These are phyloP conservation scores for Psophia crepitans DNA, from an alignment of 2,113 vertebrate species.

Conservation along the genomic window DNA sequence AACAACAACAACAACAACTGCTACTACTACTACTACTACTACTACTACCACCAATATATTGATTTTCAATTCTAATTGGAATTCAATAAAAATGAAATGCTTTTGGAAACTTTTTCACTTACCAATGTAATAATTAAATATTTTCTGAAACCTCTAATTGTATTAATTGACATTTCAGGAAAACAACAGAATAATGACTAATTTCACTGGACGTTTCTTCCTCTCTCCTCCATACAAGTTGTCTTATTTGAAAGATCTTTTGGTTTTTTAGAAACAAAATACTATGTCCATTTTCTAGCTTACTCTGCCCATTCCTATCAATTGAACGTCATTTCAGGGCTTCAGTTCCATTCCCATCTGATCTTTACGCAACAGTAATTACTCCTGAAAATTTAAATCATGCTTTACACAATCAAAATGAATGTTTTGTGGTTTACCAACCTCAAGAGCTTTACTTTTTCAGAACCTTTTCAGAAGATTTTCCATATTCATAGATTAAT, in stretches of 20 bases:
- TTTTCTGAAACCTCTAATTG: not conserved
- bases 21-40: too few relatives aligned
- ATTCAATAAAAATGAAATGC: not conserved
- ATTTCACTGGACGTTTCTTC: not conserved
- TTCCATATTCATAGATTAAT: not conserved
- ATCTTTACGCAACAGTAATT: not conserved
- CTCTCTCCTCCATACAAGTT: not conserved
- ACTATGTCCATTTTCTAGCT: not conserved
- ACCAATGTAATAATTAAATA: not conserved
- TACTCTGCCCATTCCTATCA: not conserved
- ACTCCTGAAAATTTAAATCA: not conserved
- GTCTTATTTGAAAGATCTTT: not conserved
- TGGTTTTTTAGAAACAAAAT: not conserved
- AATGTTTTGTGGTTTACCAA: not conserved
- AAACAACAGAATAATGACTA: not conserved
- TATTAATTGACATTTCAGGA: not conserved
- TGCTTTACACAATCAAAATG: not conserved
- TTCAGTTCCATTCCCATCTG: not conserved
- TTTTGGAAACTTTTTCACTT: not conserved
- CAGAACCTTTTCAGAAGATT: not conserved
- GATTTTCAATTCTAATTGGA: not conserved
- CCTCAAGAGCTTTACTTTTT: not conserved
- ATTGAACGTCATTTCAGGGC: not conserved
- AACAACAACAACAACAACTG: too few relatives aligned
- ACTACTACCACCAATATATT: too few relatives aligned